Percentiles rank a stretch among this genome's conserved stretches.
Conservation (phyloP, 92 coral and sea anemone genomes). For the Isaurus tuberculatus region DNA sequence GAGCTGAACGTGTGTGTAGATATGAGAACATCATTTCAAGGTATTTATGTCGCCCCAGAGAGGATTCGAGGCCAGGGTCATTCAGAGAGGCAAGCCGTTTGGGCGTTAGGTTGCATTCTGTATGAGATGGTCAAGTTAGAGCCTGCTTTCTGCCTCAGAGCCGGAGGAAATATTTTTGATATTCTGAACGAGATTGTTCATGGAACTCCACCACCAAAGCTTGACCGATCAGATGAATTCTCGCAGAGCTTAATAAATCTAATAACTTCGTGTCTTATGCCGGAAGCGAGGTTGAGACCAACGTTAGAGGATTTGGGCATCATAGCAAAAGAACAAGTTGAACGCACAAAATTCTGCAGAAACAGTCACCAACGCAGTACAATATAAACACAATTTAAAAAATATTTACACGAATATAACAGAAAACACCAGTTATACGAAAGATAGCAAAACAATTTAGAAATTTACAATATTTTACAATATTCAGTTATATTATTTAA, state of each 20-base stretch:
- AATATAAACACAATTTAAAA: constrained; percentile 4
- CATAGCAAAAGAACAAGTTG: constrained; percentile 51
- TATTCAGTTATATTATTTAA: too few species aligned
- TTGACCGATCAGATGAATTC: constrained; percentile 52
- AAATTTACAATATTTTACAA: background rate
- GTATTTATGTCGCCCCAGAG: constrained; percentile 80
- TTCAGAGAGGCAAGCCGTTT: constrained; percentile 63
- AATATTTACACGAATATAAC: background rate
- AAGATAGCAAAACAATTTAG: background rate
- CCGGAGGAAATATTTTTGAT: constrained; percentile 63
- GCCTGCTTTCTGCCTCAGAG: constrained; percentile 61
- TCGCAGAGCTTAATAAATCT: constrained; percentile 45
- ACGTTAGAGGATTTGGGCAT: constrained; percentile 54
- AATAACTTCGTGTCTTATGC: constrained; percentile 66
- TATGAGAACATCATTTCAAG: constrained; percentile 59
- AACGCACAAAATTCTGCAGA: constrained; percentile 41
- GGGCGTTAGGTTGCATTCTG: constrained; percentile 77
- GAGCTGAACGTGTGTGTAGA: constrained; percentile 67
- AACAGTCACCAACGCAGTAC: constrained; percentile 49
- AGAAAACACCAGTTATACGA: constrained; percentile 25
- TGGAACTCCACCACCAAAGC: constrained; percentile 69
- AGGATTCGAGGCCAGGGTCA: constrained; percentile 66
- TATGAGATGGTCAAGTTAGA: constrained; percentile 69
- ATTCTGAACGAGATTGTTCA: constrained; percentile 69
- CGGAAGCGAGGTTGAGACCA: constrained; percentile 60